Percentiles rank a stretch among this genome's conserved stretches.
Conservation (phyloP, 2,888 invertebrate species). For the Pseudeuparius sepicola region DNA sequence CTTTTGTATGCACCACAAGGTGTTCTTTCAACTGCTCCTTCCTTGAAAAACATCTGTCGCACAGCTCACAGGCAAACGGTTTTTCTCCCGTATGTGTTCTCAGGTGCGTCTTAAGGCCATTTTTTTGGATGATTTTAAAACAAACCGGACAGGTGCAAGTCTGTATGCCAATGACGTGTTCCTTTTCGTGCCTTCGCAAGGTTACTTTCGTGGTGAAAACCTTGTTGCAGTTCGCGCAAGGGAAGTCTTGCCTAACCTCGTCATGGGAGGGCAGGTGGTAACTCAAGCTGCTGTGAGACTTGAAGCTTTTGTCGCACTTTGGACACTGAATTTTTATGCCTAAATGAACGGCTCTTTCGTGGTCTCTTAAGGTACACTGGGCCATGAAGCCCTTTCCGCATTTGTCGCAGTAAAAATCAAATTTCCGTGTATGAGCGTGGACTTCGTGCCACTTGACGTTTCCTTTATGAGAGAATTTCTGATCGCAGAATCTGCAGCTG, state of each 20-base stretch:
- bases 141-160: not conserved
- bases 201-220: conserved; percentile 13
- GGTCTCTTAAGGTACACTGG: conserved; percentile 17
- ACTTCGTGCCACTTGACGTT: conserved; percentile 4
- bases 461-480: not conserved
- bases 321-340: conserved; percentile 13
- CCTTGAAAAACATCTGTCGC: conserved; percentile 35
- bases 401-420: conserved; percentile 19
- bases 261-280: conserved; percentile 22
- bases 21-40: conserved; percentile 40
- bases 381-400: conserved; percentile 22
- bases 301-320: conserved; percentile 26
- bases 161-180: not conserved
- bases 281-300: conserved; percentile 19
- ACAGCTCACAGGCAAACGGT: conserved; percentile 31
- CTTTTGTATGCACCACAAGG: conserved; percentile 44
- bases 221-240: conserved; percentile 15
- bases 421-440: conserved; percentile 8
- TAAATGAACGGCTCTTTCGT: conserved; percentile 20
- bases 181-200: conserved; percentile 10
- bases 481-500: conserved; percentile 10
- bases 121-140: not conserved
- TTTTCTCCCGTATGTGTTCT: conserved; percentile 30
- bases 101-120: conserved; percentile 16
- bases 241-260: conserved; percentile 6